These are phyloP conservation scores for Ciconia maguari DNA, from an alignment of 2,113 vertebrate genomes.

Conservation along the genomic window DNA sequence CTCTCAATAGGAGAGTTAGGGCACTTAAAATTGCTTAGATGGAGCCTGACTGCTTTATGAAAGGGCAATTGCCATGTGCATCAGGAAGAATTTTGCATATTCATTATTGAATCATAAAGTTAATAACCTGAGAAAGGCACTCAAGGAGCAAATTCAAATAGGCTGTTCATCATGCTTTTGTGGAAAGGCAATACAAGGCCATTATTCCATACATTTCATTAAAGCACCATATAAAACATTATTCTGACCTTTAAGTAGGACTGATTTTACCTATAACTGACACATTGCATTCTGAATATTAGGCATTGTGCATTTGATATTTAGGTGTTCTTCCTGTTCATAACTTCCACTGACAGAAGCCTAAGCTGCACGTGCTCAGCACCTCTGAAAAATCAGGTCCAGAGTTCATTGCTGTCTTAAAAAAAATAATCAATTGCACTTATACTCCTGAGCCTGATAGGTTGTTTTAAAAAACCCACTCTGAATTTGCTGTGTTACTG, in stretches of 20 bases:
- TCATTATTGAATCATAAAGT: background rate
- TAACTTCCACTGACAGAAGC: background rate
- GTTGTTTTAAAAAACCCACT: background rate
- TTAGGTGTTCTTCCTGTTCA: background rate
- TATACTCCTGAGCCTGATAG: background rate
- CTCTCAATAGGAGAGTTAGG: background rate
- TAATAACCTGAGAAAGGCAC: background rate
- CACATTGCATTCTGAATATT: background rate
- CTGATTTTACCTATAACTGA: background rate
- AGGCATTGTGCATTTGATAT: background rate
- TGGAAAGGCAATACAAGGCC: background rate
- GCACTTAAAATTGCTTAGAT: background rate
- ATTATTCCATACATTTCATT: background rate
- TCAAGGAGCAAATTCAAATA: background rate
- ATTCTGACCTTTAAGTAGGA: background rate
- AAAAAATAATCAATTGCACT: background rate
- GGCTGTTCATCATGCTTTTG: background rate
- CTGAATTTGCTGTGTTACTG: background rate
- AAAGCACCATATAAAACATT: background rate
- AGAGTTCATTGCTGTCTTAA: background rate
- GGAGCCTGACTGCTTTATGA: background rate
- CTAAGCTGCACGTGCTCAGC: background rate
- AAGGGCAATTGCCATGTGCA: background rate
- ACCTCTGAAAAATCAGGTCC: background rate
- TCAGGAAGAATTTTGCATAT: background rate